phyloP scores from a whole-genome alignment of 2,797 vertebrate genomes.

The Oreochromis mossambicus region DNA sequence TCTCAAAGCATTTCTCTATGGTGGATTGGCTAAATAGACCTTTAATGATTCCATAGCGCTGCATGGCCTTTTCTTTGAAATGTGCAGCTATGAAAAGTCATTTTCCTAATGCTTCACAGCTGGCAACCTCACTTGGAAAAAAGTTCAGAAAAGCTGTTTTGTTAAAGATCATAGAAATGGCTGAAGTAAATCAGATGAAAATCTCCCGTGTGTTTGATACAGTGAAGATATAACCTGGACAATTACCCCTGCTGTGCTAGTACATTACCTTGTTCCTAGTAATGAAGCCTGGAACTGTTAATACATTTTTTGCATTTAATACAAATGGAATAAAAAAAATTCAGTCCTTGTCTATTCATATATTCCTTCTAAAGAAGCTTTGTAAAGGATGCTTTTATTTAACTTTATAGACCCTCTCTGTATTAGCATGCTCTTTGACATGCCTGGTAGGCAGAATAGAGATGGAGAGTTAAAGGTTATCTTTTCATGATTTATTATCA shows the following conservation, averaged over 20 bases:
- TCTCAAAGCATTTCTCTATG: neutral
- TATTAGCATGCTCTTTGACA: neutral
- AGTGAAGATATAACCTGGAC: neutral
- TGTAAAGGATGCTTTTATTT: neutral
- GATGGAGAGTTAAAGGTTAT: neutral
- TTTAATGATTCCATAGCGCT: conserved; percentile 53
- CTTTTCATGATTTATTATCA: neutral
- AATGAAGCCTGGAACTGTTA: neutral
- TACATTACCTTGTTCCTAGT: neutral
- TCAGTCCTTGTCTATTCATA: neutral
- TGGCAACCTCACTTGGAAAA: neutral
- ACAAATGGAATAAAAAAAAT: neutral
- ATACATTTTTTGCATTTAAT: fast-evolving
- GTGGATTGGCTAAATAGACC: conserved; percentile 48
- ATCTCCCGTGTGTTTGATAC: neutral
- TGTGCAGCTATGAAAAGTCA: neutral
- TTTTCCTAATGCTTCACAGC: conserved; percentile 20
- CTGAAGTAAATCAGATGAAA: neutral
- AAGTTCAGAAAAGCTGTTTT: neutral
- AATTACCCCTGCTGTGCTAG: neutral
- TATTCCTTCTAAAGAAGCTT: neutral
- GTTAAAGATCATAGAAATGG: neutral
- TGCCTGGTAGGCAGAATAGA: neutral
- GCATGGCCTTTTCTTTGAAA: conserved; percentile 9
- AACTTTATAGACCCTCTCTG: neutral